Evolutionary conservation across 2,113 vertebrate genomes (phyloP), one percentile per base, ranked within the genome.

Genomic region (Hassar affinis): DNA sequence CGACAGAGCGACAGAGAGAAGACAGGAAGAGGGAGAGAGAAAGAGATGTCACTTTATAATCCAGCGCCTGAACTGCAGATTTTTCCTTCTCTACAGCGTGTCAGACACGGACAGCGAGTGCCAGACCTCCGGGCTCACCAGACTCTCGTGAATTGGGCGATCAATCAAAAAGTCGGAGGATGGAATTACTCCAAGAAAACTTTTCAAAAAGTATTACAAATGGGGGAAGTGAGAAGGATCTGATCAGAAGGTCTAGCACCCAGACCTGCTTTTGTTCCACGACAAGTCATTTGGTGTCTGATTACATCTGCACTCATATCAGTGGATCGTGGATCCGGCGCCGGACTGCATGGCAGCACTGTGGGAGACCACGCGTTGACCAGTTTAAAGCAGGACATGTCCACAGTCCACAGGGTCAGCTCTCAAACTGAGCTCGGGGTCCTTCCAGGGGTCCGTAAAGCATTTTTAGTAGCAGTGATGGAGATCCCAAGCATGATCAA

Each of bases 81-180:
- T 77, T 22, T 9, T 75, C 56, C 75, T 57, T 57, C 38, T 59
- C 6, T 27, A 3, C 33, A 22, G 27, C 18, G 56, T 79, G 77
- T 78, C 54, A 59, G 77, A 79, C 47, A 59, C 22, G 35, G 77
- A 79, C 38, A 61, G 15, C 77, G 38, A 79, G 56, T 47, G 77
- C 38, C 77, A 79, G 77, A 79, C 77, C 77, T 45, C 77, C 56
- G 17, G 77, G 56, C 77, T 79, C 77, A 79, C 54, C 35, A 27
- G 54, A 18, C 77, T 79, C 77, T 79, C 7, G 38, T 45, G 77
- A n/a, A 78, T 78, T 78, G 76, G 54, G 11, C 38, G 56, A 61
- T 79, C 57, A 79, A 79, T 79, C 77, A 59, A 61, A 79, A 79
- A 79, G 77, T 79, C 56, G 17, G 38, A 61, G 56, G 61, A 47